A percentile compares a stretch with the other conserved stretches of the same genome.
phyloP scores from a whole-genome alignment of 2,113 vertebrate genomes.

The Onychorhynchus coronatus region DNA sequence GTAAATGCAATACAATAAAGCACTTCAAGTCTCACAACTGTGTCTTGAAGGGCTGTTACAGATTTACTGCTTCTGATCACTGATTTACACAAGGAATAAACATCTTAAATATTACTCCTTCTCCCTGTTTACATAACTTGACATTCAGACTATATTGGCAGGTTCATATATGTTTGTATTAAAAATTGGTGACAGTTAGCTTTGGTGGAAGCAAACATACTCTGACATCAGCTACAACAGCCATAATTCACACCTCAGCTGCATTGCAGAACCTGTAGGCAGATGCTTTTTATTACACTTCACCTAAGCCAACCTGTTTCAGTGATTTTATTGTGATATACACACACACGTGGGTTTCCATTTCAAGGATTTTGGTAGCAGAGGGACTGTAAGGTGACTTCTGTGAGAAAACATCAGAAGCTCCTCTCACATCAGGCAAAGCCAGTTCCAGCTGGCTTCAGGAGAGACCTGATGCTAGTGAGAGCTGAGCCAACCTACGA shows the following conservation, averaged over 20 bases:
- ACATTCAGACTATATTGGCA: not conserved
- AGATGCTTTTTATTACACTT: not conserved
- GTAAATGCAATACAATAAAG: not conserved
- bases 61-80: not conserved
- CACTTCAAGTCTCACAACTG: not conserved
- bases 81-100: not conserved
- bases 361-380: not conserved
- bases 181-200: not conserved
- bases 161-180: fast-evolving
- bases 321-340: not conserved
- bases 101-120: not conserved
- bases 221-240: not conserved
- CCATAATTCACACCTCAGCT: not conserved
- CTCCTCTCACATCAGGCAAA: not conserved
- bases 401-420: not conserved
- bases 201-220: not conserved
- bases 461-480: not conserved
- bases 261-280: not conserved
- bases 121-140: fast-evolving
- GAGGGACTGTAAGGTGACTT: not conserved
- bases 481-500: not conserved
- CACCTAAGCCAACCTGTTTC: not conserved
- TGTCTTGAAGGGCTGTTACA: not conserved
- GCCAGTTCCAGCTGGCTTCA: not conserved
- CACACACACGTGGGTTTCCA: not conserved